These are phyloP conservation scores for Excalfactoria chinensis DNA, from an alignment of 2,113 vertebrate species.

Conservation along the genomic window DNA sequence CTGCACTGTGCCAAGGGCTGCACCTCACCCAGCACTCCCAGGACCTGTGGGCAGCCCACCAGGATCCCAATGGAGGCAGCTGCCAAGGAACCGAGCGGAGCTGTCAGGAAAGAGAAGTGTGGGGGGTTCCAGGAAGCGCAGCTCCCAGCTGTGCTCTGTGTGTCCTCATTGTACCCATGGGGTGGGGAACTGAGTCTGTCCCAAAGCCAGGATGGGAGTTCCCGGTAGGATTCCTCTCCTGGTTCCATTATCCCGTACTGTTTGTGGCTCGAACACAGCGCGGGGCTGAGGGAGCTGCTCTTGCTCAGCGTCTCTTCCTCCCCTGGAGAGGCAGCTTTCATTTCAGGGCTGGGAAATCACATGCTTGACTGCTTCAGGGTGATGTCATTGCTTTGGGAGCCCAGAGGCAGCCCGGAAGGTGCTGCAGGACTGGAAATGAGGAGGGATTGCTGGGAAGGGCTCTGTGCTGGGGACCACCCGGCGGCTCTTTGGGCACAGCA, in stretches of 20 bases:
- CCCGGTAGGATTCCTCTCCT: neutral
- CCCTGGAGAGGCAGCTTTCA: neutral
- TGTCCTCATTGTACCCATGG: too few species aligned
- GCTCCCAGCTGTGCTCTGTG: neutral
- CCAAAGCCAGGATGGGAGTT: too few species aligned
- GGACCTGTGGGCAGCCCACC: slow-evolving; percentile 43
- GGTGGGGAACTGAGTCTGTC: too few species aligned
- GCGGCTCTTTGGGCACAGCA: neutral
- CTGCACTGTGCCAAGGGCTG: slow-evolving; percentile 18
- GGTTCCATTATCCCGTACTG: neutral
- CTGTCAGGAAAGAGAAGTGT: slow-evolving; percentile 40
- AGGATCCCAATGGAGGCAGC: slow-evolving; percentile 37
- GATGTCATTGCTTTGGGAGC: slow-evolving; percentile 21
- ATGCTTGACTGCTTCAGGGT: slow-evolving; percentile 8
- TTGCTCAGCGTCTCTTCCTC: neutral
- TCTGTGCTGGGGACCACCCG: neutral
- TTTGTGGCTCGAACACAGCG: neutral
- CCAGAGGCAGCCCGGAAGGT: neutral
- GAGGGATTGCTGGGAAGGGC: neutral
- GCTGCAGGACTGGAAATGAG: neutral
- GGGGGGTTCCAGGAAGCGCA: slow-evolving; percentile 13
- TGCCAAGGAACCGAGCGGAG: neutral
- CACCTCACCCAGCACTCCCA: slow-evolving; percentile 27
- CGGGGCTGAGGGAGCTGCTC: neutral
- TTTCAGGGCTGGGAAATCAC: slow-evolving; percentile 40